These are phyloP conservation scores for Ctenodactylus gundi DNA, from an alignment of 2,113 vertebrate genomes.

Conservation along the genomic window DNA sequence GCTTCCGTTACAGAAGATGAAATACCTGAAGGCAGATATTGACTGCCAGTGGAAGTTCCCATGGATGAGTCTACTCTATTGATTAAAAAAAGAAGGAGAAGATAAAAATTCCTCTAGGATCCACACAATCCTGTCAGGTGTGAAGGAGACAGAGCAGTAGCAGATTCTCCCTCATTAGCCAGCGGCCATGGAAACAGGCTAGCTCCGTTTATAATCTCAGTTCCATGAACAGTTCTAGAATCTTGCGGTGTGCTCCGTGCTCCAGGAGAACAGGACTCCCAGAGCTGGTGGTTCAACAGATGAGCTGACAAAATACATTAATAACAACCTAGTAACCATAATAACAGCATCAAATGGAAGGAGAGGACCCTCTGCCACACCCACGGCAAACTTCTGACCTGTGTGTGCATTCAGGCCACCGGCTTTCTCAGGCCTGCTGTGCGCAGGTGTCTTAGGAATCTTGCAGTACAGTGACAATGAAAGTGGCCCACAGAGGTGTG, in stretches of 20 bases:
- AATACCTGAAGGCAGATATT: background rate
- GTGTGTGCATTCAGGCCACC: background rate
- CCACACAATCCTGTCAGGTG: background rate
- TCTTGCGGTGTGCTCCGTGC: too few relatives aligned
- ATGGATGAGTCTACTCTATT: background rate
- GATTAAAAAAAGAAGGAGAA: background rate
- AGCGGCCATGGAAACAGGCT: background rate
- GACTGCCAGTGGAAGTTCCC: background rate
- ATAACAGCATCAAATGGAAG: background rate
- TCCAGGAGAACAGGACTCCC: background rate
- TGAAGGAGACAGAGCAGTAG: background rate
- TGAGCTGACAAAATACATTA: background rate
- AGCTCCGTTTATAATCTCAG: background rate
- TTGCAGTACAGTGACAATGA: background rate
- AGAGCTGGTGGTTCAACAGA: background rate
- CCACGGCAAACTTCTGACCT: background rate
- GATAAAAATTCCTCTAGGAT: constrained; percentile 20
- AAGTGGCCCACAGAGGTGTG: too few relatives aligned
- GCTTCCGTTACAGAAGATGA: background rate
- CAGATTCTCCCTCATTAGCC: background rate
- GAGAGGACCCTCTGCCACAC: too few relatives aligned
- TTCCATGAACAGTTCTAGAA: background rate
- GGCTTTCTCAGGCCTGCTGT: background rate
- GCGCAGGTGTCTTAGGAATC: background rate
- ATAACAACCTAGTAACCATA: background rate